Evolutionary conservation across 2,797 vertebrate species (phyloP), one percentile per base, ranked within the genome.

Genomic region (Arnoldichthys spilopterus): DNA sequence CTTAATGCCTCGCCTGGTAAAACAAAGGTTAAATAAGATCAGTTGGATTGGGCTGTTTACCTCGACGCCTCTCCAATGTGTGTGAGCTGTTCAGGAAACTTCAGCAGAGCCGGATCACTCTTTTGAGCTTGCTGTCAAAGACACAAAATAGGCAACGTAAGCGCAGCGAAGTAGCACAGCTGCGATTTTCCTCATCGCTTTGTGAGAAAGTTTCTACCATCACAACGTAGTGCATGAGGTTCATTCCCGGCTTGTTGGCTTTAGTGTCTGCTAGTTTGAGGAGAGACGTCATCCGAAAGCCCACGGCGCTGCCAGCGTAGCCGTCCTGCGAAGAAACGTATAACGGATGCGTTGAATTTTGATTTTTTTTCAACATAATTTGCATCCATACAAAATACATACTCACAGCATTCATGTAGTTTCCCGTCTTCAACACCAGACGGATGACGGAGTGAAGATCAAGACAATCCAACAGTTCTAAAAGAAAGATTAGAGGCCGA

Each of bases 151-250:
- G 58, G 56, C 70, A 1, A 43, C 3, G 20, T 54, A 26, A 49
- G 49, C 8, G 76, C 20, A 45, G 8, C 2, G 13, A 69, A 58
- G 32, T 76, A 40, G 16, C 11, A 34, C 18, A 30, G 20, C 12
- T 9, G 28, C 6, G 24, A 34, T 18, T 11, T 16, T 4, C 37
- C n/a, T n/a, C 24, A n/a, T 54, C 22, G 0, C 9, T 54, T 49
- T 3, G 13, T 32, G 0, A 6, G 11, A 30, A 30, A 12, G 3
- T 24, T 24, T 4, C 3, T 90, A 88, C 95, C 94, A 95, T 95
- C 26, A 94, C 95, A 1, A 96, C 93, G 3, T 95, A 96, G 86
- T 96, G 96, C 94, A 96, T 93, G 1, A 96, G 93, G 85, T 95
- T 96, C 93, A 95, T 93, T 78, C 95, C 95, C 0, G 95, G 95